These are phyloP conservation scores for Drosophila tanythrix DNA, from an alignment of 2,888 invertebrate species.

Conservation along the genomic window DNA sequence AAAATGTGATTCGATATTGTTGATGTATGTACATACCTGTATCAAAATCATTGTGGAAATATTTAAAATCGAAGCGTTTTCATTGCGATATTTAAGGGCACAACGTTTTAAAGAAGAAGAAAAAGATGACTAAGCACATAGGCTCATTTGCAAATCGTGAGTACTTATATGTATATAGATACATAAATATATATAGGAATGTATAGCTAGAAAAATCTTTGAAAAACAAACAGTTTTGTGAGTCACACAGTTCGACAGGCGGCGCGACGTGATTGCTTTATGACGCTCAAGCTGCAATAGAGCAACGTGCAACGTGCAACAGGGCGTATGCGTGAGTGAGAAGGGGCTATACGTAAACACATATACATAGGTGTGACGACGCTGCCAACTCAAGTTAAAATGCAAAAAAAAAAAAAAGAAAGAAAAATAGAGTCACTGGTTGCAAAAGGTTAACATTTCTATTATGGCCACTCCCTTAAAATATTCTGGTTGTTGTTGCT, in stretches of 20 bases:
- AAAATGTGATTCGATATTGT: background rate
- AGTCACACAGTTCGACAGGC: constrained; percentile 40
- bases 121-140: constrained; percentile 6
- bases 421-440: constrained; percentile 20
- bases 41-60: background rate
- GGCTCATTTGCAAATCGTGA: background rate
- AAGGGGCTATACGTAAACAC: background rate
- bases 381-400: constrained; percentile 19
- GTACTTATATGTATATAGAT: background rate
- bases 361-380: constrained; percentile 30
- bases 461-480: constrained; percentile 73
- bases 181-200: background rate
- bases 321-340: constrained; percentile 5
- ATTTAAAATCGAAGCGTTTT: background rate
- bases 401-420: background rate
- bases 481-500: constrained; percentile 28
- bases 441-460: constrained; percentile 81
- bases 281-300: constrained; percentile 23
- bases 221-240: constrained; percentile 34
- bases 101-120: background rate
- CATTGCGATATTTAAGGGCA: background rate
- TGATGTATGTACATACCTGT: background rate
- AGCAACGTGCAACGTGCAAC: background rate
- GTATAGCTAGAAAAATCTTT: background rate
- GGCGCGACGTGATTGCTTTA: constrained; percentile 27